Base-by-base conservation (phyloP, 1,140 invertebrate genomes). In the Acromyrmex echinatior region DNA sequence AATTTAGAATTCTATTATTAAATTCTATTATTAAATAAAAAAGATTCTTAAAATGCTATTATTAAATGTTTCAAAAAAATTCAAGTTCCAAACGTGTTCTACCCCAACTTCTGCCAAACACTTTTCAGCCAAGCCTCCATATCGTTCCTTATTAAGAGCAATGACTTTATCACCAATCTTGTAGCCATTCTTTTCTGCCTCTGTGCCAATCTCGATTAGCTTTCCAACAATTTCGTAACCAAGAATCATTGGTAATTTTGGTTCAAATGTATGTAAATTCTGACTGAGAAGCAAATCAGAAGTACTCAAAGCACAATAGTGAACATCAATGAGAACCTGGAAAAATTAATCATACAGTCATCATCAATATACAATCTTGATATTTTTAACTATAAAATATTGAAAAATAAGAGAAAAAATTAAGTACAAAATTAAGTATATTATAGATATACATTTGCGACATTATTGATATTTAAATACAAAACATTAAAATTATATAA, bases 281-380 rank as follows among this genome's bases (percentile, higher is more conserved):
- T 94, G 91, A 84, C 92, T 94, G 68, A 96, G 92, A 25, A 96
- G 92, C 51, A 96, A 92, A 93, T 97, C 97, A 5, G 96, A 94
- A 76, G 95, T 95, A 93, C 97, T 97, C n/a, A 97, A 93, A 21
- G 96, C 96, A 91, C 96, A 96, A 70, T 95, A 96, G 87, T 96
- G 94, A 14, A 97, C 96, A 79, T 96, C 95, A 31, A 97, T 95
- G 31, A 96, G 87, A 45, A 97, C 96, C 96, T 97, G 70, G 28
- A 31, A 60, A 89, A 80, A 81, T 35, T 28, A 80, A 31, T 45
- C 0, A n/a, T 14, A 58, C 14, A 58, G 65, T 45, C 25, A 60
- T 58, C 3, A 62, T 68, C 45, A 5, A 18, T 45, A 35, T 62
- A 39, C 7, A 16, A 49, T n/a, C n/a, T 28, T 5, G 3, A 10